phyloP scores from a whole-genome alignment of 2,797 vertebrate genomes.

The Chaetodon trifasciatus region DNA sequence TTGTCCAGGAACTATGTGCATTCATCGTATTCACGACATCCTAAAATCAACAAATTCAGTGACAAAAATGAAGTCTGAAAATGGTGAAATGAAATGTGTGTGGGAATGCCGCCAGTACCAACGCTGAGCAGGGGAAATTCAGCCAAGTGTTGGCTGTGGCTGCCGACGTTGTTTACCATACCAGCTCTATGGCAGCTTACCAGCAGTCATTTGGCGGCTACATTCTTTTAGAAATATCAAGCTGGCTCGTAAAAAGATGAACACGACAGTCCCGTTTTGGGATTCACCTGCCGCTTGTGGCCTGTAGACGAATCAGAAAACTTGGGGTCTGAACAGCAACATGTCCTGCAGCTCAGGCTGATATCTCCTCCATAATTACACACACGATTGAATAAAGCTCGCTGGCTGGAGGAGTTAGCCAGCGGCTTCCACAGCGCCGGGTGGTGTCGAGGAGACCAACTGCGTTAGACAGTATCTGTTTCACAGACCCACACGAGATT shows the following conservation, averaged over 20 bases:
- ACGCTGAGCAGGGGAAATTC: constrained; percentile 19
- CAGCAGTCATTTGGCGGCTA: constrained; percentile 65
- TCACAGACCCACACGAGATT: constrained; percentile 24
- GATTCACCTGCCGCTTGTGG: constrained; percentile 42
- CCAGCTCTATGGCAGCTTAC: constrained; percentile 57
- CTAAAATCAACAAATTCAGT: not conserved
- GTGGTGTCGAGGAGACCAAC: constrained; percentile 18
- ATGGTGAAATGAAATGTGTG: constrained; percentile 43
- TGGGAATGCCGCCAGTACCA: constrained; percentile 56
- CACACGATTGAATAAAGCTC: constrained; percentile 17
- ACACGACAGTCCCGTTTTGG: constrained; percentile 48
- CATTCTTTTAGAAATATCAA: constrained; percentile 62
- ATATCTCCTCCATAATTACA: constrained; percentile 28
- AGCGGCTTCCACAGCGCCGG: constrained; percentile 2
- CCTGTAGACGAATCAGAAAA: constrained; percentile 25
- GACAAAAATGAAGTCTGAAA: constrained; percentile 14
- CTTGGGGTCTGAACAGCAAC: not conserved
- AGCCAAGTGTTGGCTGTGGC: constrained; percentile 61
- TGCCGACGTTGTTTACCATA: constrained; percentile 62
- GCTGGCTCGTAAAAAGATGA: constrained; percentile 49
- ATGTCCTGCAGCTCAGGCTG: constrained; percentile 12
- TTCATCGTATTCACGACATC: not conserved
- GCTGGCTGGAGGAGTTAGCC: not conserved
- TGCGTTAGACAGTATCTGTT: constrained; percentile 21
- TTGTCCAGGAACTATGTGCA: not conserved